Evolutionary conservation across 2,888 invertebrate species (phyloP).

Genomic region (Platycheirus rosarum): DNA sequence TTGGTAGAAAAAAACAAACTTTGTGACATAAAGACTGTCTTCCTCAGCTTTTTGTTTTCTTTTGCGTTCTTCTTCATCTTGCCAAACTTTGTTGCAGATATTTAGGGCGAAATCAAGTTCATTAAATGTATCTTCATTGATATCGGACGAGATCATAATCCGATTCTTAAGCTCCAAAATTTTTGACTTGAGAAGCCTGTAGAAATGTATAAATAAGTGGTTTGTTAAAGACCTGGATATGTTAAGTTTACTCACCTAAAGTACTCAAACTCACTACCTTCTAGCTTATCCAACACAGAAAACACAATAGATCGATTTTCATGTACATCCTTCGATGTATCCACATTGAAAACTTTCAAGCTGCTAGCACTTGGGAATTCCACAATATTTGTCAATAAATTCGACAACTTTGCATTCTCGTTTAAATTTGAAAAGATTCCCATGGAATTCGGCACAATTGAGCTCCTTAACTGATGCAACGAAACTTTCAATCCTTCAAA

Average conservation of each 20-base stretch:
- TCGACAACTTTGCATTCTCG: conserved; percentile 76
- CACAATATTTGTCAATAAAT: conserved; percentile 78
- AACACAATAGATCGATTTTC: conserved; percentile 78
- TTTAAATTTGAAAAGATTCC: conserved; percentile 73
- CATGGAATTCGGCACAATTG: conserved; percentile 54
- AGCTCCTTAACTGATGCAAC: conserved; percentile 81
- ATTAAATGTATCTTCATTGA: conserved; percentile 82
- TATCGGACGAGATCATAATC: conserved; percentile 84
- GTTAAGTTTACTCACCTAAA: conserved; percentile 75
- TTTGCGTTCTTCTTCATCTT: conserved; percentile 87
- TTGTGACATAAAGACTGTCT: conserved; percentile 89
- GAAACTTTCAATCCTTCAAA: conserved; percentile 85
- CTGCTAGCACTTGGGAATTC: conserved; percentile 79
- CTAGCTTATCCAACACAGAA: conserved; percentile 77
- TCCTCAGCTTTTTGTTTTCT: conserved; percentile 88
- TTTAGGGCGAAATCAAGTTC: conserved; percentile 85
- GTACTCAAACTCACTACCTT: conserved; percentile 78
- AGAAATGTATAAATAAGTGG: conserved; percentile 49
- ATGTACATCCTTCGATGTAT: conserved; percentile 70
- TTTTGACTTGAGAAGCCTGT: conserved; percentile 87
- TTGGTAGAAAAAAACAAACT: conserved; percentile 82
- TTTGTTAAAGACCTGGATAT: no score
- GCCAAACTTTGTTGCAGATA: conserved; percentile 89
- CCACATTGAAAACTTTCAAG: conserved; percentile 76
- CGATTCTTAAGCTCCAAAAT: conserved; percentile 88